Conservation (phyloP, 2,888 invertebrate genomes). For the Hemaris fuciformis region DNA sequence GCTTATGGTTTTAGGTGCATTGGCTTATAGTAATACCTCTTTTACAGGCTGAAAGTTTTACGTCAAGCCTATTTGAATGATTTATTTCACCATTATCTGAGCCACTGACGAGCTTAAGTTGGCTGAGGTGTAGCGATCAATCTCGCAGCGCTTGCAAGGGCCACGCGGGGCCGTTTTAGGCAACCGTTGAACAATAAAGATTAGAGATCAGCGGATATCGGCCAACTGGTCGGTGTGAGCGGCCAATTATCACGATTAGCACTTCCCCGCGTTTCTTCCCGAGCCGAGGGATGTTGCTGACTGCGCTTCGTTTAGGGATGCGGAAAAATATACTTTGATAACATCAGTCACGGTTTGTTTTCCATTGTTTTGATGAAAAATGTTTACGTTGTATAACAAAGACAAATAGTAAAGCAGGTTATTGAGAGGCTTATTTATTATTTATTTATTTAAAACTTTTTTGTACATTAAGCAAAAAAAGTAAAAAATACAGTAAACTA, state of each 20-base stretch:
- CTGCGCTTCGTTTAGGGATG: background rate
- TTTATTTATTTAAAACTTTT: too few species aligned
- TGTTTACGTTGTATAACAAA: background rate
- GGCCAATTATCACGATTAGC: conserved; percentile 39
- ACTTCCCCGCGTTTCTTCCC: conserved; percentile 31
- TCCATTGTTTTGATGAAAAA: background rate
- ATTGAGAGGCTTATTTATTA: background rate
- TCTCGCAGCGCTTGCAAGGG: background rate
- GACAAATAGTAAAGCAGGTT: background rate
- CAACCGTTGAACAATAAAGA: conserved; percentile 1
- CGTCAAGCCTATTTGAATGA: too few species aligned
- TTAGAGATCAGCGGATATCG: conserved; percentile 5
- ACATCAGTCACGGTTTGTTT: background rate
- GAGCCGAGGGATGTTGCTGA: conserved; percentile 18
- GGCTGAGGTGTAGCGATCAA: too few species aligned
- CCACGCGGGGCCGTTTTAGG: background rate
- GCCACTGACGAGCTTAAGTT: too few species aligned
- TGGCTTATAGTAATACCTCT: too few species aligned
- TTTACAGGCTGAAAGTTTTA: too few species aligned
- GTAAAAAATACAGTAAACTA: too few species aligned
- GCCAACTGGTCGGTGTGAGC: conserved; percentile 18
- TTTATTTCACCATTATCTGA: too few species aligned
- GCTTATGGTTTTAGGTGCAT: too few species aligned
- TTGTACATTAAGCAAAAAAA: too few species aligned
- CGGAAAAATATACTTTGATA: background rate